Conservation (phyloP, 2,113 vertebrate species). For the Mobula hypostoma region DNA sequence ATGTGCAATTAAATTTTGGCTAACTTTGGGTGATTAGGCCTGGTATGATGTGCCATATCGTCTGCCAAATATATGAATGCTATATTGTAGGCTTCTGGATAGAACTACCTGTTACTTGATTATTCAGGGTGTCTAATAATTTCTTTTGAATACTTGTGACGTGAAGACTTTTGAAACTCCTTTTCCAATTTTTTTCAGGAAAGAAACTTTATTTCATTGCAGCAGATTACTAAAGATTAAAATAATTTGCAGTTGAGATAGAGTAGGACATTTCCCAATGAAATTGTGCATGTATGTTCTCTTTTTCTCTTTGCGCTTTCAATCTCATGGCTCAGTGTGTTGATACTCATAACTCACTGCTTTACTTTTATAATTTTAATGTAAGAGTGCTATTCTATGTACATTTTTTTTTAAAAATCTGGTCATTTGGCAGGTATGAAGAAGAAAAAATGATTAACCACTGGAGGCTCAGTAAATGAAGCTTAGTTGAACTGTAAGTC, state of each 20-base stretch:
- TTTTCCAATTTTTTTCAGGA: not conserved
- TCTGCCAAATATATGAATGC: not conserved
- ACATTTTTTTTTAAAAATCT: not conserved
- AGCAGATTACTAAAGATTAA: not conserved
- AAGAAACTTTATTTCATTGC: not conserved
- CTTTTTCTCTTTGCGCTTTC: not conserved
- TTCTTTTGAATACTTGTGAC: not conserved
- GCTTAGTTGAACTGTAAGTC: constrained; percentile 23
- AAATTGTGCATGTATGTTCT: not conserved
- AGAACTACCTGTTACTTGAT: not conserved
- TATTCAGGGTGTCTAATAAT: not conserved
- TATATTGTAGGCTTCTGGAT: not conserved
- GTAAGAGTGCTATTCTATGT: not conserved
- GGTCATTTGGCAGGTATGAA: constrained; percentile 7
- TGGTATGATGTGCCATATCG: not conserved
- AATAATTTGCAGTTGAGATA: not conserved
- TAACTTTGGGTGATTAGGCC: not conserved
- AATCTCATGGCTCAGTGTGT: not conserved
- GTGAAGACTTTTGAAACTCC: not conserved
- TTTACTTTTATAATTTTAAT: not conserved
- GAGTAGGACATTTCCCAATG: not conserved
- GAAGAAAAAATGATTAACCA: constrained; percentile 8
- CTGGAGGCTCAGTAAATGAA: not conserved
- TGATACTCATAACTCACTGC: not conserved
- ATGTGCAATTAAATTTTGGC: not conserved